Conservation (phyloP, 2,113 vertebrate species). For the Crotalus tigris region DNA sequence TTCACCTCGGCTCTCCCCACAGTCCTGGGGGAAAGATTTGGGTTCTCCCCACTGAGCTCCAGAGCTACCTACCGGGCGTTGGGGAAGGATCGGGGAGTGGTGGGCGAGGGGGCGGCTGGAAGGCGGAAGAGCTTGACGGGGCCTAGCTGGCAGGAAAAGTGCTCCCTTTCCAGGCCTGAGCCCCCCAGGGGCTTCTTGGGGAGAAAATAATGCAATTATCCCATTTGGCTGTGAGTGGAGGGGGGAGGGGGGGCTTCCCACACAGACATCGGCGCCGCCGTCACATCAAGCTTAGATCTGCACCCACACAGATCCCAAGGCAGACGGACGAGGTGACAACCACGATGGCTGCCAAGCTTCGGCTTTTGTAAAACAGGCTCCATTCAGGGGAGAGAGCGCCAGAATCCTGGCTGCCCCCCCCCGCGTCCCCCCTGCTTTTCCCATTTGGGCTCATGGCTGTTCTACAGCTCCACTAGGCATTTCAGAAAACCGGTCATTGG, state of each 20-base stretch:
- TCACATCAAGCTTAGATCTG: not conserved
- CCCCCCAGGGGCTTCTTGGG: not conserved
- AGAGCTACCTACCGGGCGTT: too few relatives aligned
- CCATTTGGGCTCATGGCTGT: not conserved
- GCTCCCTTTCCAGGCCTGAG: too few relatives aligned
- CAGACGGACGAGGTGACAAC: not conserved
- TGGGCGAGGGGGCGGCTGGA: too few relatives aligned
- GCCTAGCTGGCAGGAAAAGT: too few relatives aligned
- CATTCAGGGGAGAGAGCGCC: not conserved
- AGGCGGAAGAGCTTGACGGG: too few relatives aligned
- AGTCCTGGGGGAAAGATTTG: too few relatives aligned
- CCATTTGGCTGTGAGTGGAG: not conserved
- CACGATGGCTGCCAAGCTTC: not conserved
- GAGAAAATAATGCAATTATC: not conserved
- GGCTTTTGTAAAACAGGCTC: not conserved
- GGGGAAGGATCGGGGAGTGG: too few relatives aligned
- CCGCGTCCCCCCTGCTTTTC: not conserved
- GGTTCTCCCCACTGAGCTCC: too few relatives aligned
- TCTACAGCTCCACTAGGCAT: not conserved
- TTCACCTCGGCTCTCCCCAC: too few relatives aligned
- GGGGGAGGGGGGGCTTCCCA: too few relatives aligned
- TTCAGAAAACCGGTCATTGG: not conserved
- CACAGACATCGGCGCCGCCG: too few relatives aligned
- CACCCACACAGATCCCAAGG: not conserved
- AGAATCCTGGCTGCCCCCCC: not conserved